Percentiles rank a stretch among this genome's conserved stretches.
These are phyloP conservation scores for Zhuqinia jingwanae DNA, from an alignment of 2,888 invertebrate species.

Conservation along the genomic window DNA sequence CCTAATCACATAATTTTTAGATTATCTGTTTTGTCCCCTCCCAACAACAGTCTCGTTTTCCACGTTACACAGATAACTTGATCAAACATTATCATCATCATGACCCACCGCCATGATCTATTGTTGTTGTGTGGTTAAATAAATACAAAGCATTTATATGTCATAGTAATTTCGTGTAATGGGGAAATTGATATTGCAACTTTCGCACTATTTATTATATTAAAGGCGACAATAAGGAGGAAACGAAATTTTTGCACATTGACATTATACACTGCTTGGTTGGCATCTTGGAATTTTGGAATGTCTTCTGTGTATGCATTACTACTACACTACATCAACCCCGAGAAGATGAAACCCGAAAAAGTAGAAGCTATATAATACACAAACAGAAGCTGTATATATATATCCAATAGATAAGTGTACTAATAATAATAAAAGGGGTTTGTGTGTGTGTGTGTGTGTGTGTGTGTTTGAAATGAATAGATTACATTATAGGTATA, in stretches of 20 bases:
- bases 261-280: constrained; percentile 49
- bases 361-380: background rate
- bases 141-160: too few species aligned
- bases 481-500: background rate
- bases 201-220: too few species aligned
- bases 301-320: too few species aligned
- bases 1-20: background rate
- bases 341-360: background rate
- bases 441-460: too few species aligned
- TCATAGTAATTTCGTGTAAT: too few species aligned
- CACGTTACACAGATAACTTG: too few species aligned
- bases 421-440: constrained; percentile 17
- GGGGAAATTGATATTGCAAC: background rate
- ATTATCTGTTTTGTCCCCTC: background rate
- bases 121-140: too few species aligned
- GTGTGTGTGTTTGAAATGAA: background rate
- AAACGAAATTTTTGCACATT: constrained; percentile 49
- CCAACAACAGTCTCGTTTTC: background rate
- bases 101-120: too few species aligned
- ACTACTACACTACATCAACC: constrained; percentile 18
- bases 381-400: background rate
- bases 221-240: background rate
- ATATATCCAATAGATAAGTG: background rate
- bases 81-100: too few species aligned
- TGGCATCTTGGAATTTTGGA: constrained; percentile 66